A percentile compares a stretch with the other conserved stretches of the same genome.
phyloP scores from a whole-genome alignment of 2,797 vertebrate genomes.

The Sandelia bainsii region DNA sequence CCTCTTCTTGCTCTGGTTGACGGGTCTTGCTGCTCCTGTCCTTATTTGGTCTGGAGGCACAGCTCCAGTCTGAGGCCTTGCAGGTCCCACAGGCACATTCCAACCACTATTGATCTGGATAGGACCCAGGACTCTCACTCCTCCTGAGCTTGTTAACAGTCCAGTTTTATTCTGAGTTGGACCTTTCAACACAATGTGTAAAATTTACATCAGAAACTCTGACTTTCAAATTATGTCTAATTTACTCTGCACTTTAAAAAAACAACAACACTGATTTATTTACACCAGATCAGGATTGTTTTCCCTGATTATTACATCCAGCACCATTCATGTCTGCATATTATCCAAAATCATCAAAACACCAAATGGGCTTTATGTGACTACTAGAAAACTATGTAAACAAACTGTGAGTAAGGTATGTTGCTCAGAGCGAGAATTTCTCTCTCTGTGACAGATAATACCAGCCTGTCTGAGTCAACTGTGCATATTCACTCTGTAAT shows the following conservation, averaged over 20 bases:
- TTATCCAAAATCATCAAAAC: slow-evolving; percentile 9
- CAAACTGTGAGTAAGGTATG: slow-evolving; percentile 10
- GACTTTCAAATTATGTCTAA: background rate
- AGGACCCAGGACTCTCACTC: slow-evolving; percentile 66
- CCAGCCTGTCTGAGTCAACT: no score
- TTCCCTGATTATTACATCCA: background rate
- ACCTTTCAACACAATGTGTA: background rate
- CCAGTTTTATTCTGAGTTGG: slow-evolving; percentile 13
- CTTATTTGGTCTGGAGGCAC: slow-evolving; percentile 88
- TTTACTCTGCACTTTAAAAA: background rate
- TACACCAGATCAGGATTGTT: background rate
- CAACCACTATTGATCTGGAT: slow-evolving; percentile 83
- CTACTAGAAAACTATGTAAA: slow-evolving; percentile 3
- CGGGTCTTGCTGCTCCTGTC: slow-evolving; percentile 77
- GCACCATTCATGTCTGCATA: slow-evolving; percentile 7
- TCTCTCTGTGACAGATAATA: background rate
- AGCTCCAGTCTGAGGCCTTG: slow-evolving; percentile 77
- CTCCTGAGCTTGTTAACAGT: slow-evolving; percentile 30
- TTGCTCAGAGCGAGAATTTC: background rate
- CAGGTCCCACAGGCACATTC: slow-evolving; percentile 80
- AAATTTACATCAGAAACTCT: background rate
- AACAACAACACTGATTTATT: background rate
- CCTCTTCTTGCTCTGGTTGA: slow-evolving; percentile 59
- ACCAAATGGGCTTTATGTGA: background rate
- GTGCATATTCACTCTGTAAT: no score